A percentile compares a stretch with the other conserved stretches of the same genome.
phyloP scores from a whole-genome alignment of 2,888 invertebrate genomes.

The Argynnis bischoffii region DNA sequence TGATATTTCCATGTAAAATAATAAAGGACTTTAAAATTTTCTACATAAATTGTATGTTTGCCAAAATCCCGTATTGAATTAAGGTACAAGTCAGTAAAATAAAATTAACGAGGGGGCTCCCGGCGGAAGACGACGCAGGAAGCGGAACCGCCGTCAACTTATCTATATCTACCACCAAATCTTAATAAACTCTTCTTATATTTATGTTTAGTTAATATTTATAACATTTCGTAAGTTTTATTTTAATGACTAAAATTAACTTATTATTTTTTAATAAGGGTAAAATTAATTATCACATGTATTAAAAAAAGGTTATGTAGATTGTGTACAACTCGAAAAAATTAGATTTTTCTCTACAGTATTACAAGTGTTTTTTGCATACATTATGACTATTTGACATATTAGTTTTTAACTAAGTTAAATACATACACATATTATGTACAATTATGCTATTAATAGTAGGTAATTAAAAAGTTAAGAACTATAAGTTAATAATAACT shows the following conservation, averaged over 20 bases:
- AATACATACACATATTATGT: too few relatives aligned
- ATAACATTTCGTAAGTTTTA: slow-evolving; percentile 2
- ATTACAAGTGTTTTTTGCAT: too few relatives aligned
- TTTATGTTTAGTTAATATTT: slow-evolving; percentile 25
- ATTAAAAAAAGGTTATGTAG: too few relatives aligned
- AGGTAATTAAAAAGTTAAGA: too few relatives aligned
- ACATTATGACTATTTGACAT: too few relatives aligned
- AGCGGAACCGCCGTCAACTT: slow-evolving; percentile 66
- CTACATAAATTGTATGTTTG: slow-evolving; percentile 21
- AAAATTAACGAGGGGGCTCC: slow-evolving; percentile 75
- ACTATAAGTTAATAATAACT: too few relatives aligned
- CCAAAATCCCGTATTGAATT: slow-evolving; percentile 58
- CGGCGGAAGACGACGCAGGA: slow-evolving; percentile 68
- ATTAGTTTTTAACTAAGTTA: too few relatives aligned
- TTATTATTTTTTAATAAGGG: background rate
- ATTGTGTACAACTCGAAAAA: too few relatives aligned
- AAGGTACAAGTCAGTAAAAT: slow-evolving; percentile 70
- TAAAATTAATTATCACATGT: too few relatives aligned
- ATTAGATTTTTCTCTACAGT: too few relatives aligned
- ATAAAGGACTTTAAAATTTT: slow-evolving; percentile 4
- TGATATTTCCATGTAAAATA: background rate
- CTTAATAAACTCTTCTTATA: slow-evolving; percentile 59
- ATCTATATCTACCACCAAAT: slow-evolving; percentile 65
- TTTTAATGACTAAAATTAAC: background rate
- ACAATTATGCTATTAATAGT: too few relatives aligned